These are phyloP conservation scores for Mesoclemmys tuberculata DNA, from an alignment of 2,113 vertebrate genomes.

Conservation along the genomic window DNA sequence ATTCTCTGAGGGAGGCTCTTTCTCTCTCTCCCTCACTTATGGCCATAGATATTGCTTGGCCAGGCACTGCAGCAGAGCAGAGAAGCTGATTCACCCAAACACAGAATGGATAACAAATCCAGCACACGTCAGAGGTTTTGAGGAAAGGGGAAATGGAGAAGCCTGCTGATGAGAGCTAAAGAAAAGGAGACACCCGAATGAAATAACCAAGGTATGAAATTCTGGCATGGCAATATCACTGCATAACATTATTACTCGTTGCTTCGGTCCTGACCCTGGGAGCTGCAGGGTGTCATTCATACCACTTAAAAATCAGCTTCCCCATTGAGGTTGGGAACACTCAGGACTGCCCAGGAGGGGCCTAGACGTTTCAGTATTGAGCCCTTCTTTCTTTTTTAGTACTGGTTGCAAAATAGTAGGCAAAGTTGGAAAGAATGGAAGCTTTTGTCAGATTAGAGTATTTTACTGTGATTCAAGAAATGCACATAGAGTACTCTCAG, in stretches of 20 bases:
- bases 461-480: background rate
- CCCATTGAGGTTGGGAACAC: background rate
- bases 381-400: background rate
- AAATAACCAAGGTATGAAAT: background rate
- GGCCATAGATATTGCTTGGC: background rate
- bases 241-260: background rate
- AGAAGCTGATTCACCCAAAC: background rate
- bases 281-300: background rate
- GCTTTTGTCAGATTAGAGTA: background rate
- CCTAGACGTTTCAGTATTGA: background rate
- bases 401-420: background rate
- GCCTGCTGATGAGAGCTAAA: background rate
- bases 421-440: background rate
- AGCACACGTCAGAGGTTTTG: background rate
- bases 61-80: background rate
- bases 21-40: background rate
- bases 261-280: background rate
- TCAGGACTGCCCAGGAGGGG: background rate
- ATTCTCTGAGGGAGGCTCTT: too few relatives aligned
- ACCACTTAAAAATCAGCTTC: background rate
- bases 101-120: background rate
- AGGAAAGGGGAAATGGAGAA: background rate
- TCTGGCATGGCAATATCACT: background rate
- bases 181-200: background rate
- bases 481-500: background rate